Evolutionary conservation across 1,140 invertebrate genomes (phyloP), one percentile per base, ranked within the genome.

Genomic region (Pseudomyrmex flavicornis): DNA sequence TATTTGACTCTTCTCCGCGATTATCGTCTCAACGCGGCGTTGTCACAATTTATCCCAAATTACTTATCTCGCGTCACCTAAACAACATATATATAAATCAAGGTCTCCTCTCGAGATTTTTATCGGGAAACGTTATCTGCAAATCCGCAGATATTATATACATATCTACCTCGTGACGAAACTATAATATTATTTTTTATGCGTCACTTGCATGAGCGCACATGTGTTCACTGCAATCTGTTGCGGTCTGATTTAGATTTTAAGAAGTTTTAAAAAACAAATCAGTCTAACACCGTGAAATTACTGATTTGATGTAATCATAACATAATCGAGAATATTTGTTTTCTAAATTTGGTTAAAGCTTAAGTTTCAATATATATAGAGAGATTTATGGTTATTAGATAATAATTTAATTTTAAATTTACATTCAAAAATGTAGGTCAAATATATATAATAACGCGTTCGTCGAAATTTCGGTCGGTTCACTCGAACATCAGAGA

Each of bases 1-100:
- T 80, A 17, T 61, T 75, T 65, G 50, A 58, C 17, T 22, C 26
- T 46, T 9, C 44, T 17, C 15, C 10, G 8, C 20, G 17, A 46
- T 62, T 76, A 56, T 48, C 44, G 26, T 76, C 26, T 20, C 35
- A 76, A 22, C 35, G 35, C 35, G 35, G 35, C 35, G 35, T 35
- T 69, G 75, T 69, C 75, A 69, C 48, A 13, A 13, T 77, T 76
- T 68, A 22, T 12, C 52, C 68, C 46, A 54, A 56, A 65, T 58
- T 48, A 48, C 50, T 77, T 77, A 77, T 77, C 63, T 69, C 9
- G 9, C 7, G 50, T 44, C 66, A 10, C 35, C 63, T 69, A 46
- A 35, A 35, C 8, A 52, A 76, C 26, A 46, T 52, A 35, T 35
- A 66, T 62, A 66, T 46, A 66, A 35, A 76, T 54, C 62, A 77